Conservation (phyloP, 2,113 vertebrate genomes). For the Eira barbara region DNA sequence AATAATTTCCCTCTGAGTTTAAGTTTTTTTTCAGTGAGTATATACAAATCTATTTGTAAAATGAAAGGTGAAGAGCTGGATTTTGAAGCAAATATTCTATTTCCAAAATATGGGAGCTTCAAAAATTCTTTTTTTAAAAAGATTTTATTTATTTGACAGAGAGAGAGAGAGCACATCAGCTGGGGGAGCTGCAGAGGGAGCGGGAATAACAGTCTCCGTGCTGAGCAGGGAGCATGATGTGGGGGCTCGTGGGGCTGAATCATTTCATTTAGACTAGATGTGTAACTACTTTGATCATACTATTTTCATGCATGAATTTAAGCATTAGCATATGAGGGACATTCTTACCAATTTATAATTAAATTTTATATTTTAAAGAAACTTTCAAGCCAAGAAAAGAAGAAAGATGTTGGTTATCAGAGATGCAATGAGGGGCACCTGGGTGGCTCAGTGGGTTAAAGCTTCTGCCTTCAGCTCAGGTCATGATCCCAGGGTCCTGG, state of each 20-base stretch:
- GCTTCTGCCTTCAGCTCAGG: too few species aligned
- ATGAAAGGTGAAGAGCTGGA: neutral
- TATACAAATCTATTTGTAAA: neutral
- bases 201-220: neutral
- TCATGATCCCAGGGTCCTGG: too few species aligned
- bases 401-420: neutral
- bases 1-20: neutral
- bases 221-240: neutral
- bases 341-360: slow-evolving; percentile 5
- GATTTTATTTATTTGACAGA: neutral
- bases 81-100: neutral
- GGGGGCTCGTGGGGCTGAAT: neutral
- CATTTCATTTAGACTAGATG: neutral
- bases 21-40: neutral
- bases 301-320: slow-evolving; percentile 7
- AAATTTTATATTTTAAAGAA: neutral
- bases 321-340: neutral
- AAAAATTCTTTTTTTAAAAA: neutral
- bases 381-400: neutral
- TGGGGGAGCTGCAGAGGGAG: neutral
- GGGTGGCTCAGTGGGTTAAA: too few species aligned
- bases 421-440: neutral
- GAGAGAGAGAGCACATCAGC: neutral
- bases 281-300: neutral
- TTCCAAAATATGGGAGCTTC: neutral